phyloP scores from a whole-genome alignment of 1,140 invertebrate genomes.

The Lutraria rhynchaena region DNA sequence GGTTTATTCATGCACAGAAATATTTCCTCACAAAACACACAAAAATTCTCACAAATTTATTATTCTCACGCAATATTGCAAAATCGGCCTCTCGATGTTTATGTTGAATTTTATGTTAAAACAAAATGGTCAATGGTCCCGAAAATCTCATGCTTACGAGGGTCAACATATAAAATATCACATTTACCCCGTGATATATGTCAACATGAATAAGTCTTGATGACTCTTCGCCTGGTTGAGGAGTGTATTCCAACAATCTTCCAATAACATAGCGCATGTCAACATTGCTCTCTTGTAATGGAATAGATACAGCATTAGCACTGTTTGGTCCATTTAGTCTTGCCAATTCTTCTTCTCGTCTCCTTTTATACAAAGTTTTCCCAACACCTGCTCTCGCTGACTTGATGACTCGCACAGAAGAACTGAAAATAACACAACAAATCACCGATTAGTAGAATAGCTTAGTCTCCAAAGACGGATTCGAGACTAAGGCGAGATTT shows the following conservation, averaged over 20 bases:
- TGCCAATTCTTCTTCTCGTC: conserved; percentile 57
- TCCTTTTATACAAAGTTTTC: conserved; percentile 66
- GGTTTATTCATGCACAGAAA: too few relatives aligned
- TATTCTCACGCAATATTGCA: too few relatives aligned
- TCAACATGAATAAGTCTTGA: conserved; percentile 70
- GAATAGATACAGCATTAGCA: conserved; percentile 49
- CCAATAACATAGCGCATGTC: conserved; percentile 47
- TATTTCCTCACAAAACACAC: too few relatives aligned
- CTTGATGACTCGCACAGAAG: conserved; percentile 67
- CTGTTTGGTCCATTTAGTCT: not conserved
- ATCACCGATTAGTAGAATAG: not conserved
- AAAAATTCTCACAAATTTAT: too few relatives aligned
- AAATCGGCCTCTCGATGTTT: too few relatives aligned
- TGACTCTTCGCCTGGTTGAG: conserved; percentile 28
- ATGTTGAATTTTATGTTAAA: too few relatives aligned
- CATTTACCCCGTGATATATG: conserved; percentile 67
- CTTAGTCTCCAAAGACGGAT: too few relatives aligned
- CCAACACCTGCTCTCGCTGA: conserved; percentile 71
- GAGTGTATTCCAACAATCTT: conserved; percentile 53
- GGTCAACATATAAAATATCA: too few relatives aligned
- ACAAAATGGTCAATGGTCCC: too few relatives aligned
- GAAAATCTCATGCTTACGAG: too few relatives aligned
- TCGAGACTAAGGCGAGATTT: too few relatives aligned
- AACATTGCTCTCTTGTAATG: conserved; percentile 62
- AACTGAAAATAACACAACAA: conserved; percentile 38